Conservation (phyloP, 2,797 vertebrate species). For the Bradypus variegatus region DNA sequence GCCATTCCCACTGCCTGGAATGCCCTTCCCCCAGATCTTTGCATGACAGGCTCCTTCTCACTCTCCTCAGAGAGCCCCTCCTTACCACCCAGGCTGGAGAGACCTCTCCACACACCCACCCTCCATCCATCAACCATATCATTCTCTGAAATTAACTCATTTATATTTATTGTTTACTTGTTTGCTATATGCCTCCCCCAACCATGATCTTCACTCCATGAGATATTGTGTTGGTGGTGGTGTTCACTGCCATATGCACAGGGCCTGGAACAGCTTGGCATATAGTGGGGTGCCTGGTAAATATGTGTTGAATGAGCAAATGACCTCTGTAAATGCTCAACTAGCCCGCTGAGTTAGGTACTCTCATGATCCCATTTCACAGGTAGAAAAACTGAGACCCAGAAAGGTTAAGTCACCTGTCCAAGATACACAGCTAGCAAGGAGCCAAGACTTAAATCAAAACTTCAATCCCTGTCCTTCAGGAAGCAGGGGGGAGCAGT, state of each 20-base stretch:
- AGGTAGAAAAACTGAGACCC: not conserved
- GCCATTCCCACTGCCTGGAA: not conserved
- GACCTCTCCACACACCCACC: not conserved
- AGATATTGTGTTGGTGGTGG: not conserved
- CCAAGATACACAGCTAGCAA: not conserved
- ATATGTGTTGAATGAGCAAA: no score
- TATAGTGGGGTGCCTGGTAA: not conserved
- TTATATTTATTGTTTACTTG: not conserved
- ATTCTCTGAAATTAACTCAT: not conserved
- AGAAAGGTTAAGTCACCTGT: not conserved
- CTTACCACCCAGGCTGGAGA: not conserved
- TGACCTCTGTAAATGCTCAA: not conserved
- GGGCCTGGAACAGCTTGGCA: not conserved
- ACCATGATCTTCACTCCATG: not conserved
- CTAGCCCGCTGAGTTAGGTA: no score
- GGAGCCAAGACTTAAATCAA: not conserved
- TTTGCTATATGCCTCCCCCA: not conserved
- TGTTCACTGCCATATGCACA: not conserved
- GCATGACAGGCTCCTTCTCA: not conserved
- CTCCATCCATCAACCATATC: not conserved
- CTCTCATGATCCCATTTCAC: not conserved
- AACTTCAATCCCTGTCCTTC: conserved; percentile 84
- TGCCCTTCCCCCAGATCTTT: not conserved
- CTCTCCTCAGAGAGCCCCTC: not conserved
- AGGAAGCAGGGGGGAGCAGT: conserved; percentile 93